phyloP scores from a whole-genome alignment of 1,140 invertebrate species.

The Aculops lycopersici region DNA sequence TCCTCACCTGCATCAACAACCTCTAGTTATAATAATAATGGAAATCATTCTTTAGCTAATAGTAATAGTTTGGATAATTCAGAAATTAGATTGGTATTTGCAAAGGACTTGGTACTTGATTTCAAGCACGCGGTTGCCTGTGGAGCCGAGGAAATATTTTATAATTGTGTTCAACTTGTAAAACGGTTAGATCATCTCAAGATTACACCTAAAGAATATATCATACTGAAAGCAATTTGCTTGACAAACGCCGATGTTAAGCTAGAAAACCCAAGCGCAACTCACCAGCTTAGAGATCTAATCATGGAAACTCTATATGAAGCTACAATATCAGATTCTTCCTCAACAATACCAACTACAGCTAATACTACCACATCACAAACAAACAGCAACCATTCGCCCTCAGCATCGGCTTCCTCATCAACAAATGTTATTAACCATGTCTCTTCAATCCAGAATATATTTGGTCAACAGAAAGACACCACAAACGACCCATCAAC shows the following conservation, averaged over 20 bases:
- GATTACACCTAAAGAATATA: constrained; percentile 61
- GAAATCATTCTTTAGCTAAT: background rate
- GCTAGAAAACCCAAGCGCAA: constrained; percentile 44
- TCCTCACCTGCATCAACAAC: background rate
- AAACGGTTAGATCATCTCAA: constrained; percentile 46
- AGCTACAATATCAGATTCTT: constrained; percentile 24
- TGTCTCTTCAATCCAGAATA: too few relatives aligned
- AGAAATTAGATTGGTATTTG: constrained; percentile 13
- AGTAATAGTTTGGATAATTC: background rate
- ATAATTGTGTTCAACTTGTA: constrained; percentile 44
- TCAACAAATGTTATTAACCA: too few relatives aligned
- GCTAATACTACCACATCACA: too few relatives aligned
- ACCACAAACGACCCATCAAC: background rate
- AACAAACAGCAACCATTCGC: background rate
- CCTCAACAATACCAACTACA: background rate
- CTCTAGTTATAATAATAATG: background rate
- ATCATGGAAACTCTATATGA: constrained; percentile 55
- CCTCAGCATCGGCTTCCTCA: background rate
- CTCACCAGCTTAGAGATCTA: constrained; percentile 51
- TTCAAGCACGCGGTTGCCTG: constrained; percentile 46
- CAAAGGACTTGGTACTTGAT: constrained; percentile 26
- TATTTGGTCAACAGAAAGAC: background rate
- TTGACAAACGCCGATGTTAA: constrained; percentile 52
- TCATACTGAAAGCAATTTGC: constrained; percentile 59
- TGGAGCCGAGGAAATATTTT: constrained; percentile 44